Conservation (phyloP, 2,888 invertebrate species). For the Frankliniella fusca region DNA sequence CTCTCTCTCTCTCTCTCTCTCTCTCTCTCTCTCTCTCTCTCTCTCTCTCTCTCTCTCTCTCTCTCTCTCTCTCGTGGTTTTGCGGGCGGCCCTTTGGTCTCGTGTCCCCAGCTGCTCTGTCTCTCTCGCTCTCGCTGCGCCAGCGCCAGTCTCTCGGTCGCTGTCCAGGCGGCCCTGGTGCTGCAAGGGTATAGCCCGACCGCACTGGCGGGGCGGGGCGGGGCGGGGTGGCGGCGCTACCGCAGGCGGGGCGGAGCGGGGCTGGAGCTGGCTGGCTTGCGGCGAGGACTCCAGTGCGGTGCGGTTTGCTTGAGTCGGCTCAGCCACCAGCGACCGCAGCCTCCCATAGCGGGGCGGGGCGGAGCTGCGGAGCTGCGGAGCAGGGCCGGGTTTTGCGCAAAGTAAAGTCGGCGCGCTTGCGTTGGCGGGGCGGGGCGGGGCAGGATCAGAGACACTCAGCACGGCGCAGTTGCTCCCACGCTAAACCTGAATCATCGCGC, state of each 20-base stretch:
- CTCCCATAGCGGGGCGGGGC: not conserved
- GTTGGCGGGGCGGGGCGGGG: not conserved
- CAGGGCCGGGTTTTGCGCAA: not conserved
- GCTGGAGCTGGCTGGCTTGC: slow-evolving; percentile 17
- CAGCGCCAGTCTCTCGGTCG: not conserved
- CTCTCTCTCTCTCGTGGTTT: not conserved
- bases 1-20: not conserved
- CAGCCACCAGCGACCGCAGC: slow-evolving; percentile 22
- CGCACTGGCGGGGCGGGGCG: not conserved
- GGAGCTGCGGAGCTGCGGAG: not conserved
- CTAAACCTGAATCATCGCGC: too few species aligned
- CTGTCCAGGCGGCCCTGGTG: not conserved
- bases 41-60: not conserved
- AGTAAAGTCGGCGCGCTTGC: not conserved
- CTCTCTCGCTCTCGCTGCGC: not conserved
- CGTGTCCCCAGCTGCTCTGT: not conserved
- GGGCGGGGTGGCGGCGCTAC: not conserved
- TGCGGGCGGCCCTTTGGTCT: not conserved
- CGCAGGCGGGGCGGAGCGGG: not conserved
- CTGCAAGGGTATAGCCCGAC: not conserved
- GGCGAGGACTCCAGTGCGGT: slow-evolving; percentile 1
- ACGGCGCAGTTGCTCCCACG: too few species aligned
- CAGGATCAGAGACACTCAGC: not conserved
- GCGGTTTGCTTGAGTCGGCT: slow-evolving; percentile 21
- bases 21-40: not conserved